Conservation (phyloP, 2,888 invertebrate genomes). For the Torymus tubicola region DNA sequence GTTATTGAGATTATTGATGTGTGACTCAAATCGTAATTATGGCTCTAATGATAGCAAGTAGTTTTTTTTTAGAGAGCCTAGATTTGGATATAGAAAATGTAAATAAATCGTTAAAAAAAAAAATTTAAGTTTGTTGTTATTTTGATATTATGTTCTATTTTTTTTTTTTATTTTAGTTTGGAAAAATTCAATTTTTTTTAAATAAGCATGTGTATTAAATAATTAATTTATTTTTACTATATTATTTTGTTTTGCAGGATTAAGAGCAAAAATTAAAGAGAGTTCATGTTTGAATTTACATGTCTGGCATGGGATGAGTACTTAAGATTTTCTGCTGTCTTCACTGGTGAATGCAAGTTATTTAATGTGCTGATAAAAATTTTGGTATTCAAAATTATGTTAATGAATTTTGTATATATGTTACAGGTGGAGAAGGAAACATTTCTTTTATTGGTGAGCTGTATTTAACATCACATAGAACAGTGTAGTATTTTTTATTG, state of each 20-base stretch:
- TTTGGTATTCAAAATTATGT: neutral
- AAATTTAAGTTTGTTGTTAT: no score
- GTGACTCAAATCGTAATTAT: no score
- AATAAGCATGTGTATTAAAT: conserved; percentile 6
- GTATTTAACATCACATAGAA: conserved; percentile 25
- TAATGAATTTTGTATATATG: conserved; percentile 31
- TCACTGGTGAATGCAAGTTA: conserved; percentile 49
- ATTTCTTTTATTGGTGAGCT: conserved; percentile 42
- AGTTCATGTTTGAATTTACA: conserved; percentile 42
- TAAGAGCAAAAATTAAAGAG: conserved; percentile 16
- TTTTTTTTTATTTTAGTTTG: no score
- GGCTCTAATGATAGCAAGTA: no score
- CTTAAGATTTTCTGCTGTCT: conserved; percentile 23
- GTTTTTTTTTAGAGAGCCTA: no score
- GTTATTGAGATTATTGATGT: no score
- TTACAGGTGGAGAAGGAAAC: conserved; percentile 44
- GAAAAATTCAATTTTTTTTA: no score
- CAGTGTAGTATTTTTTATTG: conserved; percentile 33
- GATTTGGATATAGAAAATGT: no score
- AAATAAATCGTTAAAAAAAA: no score
- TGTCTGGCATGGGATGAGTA: conserved; percentile 28
- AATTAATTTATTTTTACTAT: conserved; percentile 8
- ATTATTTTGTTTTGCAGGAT: conserved; percentile 29
- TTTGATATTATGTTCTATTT: no score
- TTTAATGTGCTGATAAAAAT: conserved; percentile 2